These are phyloP conservation scores for Chromoteleia sp. DNA, from an alignment of 2,888 invertebrate genomes.

Conservation along the genomic window DNA sequence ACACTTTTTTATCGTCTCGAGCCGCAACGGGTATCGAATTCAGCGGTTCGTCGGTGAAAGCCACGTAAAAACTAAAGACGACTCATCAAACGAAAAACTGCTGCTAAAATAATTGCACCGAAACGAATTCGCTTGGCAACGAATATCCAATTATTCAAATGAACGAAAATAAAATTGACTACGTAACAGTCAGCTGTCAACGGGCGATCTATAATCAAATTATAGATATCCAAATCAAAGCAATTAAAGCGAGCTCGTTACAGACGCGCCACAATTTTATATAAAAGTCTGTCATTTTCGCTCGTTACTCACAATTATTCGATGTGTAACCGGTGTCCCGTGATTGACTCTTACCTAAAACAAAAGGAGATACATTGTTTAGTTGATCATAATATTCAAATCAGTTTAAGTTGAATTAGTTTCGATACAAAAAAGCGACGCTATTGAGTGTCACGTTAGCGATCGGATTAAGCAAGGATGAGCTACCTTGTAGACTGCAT, in stretches of 20 bases:
- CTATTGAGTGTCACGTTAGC: conserved; percentile 38
- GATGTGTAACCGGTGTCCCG: conserved; percentile 23
- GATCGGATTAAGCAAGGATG: conserved; percentile 36
- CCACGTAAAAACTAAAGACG: conserved; percentile 16
- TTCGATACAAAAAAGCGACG: neutral
- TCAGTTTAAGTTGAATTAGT: conserved; percentile 6
- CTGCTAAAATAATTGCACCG: conserved; percentile 13
- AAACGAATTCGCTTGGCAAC: conserved; percentile 19
- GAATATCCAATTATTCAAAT: conserved; percentile 43
- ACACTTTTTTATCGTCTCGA: conserved; percentile 34
- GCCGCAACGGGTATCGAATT: conserved; percentile 24
- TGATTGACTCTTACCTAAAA: conserved; percentile 56
- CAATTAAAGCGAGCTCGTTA: conserved; percentile 28
- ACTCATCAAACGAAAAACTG: conserved; percentile 19
- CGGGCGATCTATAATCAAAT: conserved; percentile 41
- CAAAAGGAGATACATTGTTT: conserved; percentile 31
- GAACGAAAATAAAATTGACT: conserved; percentile 45
- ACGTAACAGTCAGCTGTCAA: conserved; percentile 44
- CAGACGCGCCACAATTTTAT: conserved; percentile 2
- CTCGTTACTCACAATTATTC: conserved; percentile 37
- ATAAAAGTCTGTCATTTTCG: conserved; percentile 45
- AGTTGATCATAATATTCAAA: conserved; percentile 1
- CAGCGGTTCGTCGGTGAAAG: neutral
- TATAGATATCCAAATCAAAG: conserved; percentile 51
- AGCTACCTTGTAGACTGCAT: conserved; percentile 54